phyloP scores from a whole-genome alignment of 2,888 invertebrate genomes.

The Drosophila prolongata region DNA sequence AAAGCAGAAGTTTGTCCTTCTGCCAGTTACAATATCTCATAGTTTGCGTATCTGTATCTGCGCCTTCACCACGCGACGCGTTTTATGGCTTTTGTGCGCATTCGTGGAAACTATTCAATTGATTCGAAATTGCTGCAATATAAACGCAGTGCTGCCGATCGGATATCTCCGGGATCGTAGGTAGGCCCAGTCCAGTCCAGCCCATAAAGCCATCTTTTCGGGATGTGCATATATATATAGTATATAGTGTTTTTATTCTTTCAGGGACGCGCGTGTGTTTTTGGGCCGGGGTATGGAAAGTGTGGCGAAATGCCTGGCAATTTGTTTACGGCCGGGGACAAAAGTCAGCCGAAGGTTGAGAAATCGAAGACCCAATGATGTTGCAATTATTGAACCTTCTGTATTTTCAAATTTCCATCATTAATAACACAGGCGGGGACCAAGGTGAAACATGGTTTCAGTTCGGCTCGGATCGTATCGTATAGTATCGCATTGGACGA shows the following conservation, averaged over 20 bases:
- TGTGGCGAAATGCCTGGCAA: constrained; percentile 59
- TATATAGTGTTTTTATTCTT: constrained; percentile 8
- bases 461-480: neutral
- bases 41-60: constrained; percentile 20
- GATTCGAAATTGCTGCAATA: constrained; percentile 80
- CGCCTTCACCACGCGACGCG: constrained; percentile 66
- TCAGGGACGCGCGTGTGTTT: constrained; percentile 59
- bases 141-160: constrained; percentile 78
- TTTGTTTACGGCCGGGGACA: constrained; percentile 72
- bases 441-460: constrained; percentile 72
- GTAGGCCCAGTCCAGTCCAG: neutral
- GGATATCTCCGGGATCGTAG: constrained; percentile 24
- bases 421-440: constrained; percentile 84
- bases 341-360: constrained; percentile 66
- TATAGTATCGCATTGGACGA: constrained; percentile 27
- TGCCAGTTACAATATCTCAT: constrained; percentile 3
- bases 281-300: constrained; percentile 19
- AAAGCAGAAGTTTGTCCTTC: constrained; percentile 59
- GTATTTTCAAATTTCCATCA: constrained; percentile 85
- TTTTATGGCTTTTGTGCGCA: constrained; percentile 62
- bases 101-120: constrained; percentile 78
- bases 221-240: neutral
- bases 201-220: constrained; percentile 31
- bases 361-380: constrained; percentile 79
- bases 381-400: constrained; percentile 85